Base-by-base conservation (phyloP, 2,113 vertebrate species). In the Lamprologus tigripictilis region DNA sequence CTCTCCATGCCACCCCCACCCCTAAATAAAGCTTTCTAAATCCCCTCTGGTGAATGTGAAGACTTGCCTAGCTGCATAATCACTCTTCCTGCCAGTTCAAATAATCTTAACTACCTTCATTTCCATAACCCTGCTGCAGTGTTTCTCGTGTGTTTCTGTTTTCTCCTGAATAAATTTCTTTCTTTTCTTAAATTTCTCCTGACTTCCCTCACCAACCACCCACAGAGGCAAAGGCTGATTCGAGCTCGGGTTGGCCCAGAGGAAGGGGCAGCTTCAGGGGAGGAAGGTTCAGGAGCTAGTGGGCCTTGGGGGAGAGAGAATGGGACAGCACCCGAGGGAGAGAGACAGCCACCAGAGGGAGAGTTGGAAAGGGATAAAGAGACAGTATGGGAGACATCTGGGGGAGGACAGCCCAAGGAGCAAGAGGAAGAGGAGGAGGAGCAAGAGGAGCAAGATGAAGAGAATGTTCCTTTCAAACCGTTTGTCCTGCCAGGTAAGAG, bases 151-250 rank as follows among this genome's bases (percentile, higher is more conserved):
- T 42, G 17, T 14, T 58, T 54, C 19, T 5, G n/a, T 28, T 68
- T 49, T 42, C 45, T 78, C 3, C 26, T 78, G 17, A 33, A 49
- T 78, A 28, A 31, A 33, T 19, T 51, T 78, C 16, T 49, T 7
- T 53, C 17, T 21, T 19, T 49, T 35, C 10, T 49, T 47, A 10
- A 33, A 83, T 71, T 57, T 88, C 42, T 51, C 16, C 31, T 5
- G 10, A 3, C 31, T 17, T 68, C n/a, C 47, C 35, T 19, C 54
- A 68, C 33, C 61, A 68, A 68, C 8, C 55, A 19, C 76, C 49
- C 58, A 86, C 95, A 97, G 97, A 96, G 96, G 80, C 97, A 97
- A 92, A 95, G 96, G 84, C 92, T 97, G 91, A 96, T 96, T 57
- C 91, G 90, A 9, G 88, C 93, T 73, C 93, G 86, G 42, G 94